phyloP scores from a whole-genome alignment of 30 jellyfish, hydroid and myxozoan species.

The Sanderia malayensis region DNA sequence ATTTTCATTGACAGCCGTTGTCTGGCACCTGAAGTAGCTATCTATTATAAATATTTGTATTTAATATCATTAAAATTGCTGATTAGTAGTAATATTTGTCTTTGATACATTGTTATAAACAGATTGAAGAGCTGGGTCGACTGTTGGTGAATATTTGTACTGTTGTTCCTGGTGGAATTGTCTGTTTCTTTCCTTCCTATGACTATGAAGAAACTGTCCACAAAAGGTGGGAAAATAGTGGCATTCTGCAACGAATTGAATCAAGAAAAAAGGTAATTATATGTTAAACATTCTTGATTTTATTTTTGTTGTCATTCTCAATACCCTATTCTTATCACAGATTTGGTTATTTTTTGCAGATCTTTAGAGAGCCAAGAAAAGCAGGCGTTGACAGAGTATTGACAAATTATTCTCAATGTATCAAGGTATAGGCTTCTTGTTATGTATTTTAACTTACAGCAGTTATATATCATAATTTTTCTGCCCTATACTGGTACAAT shows the following conservation, averaged over 20 bases:
- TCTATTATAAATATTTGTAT: no score
- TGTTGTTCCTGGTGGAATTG: slow-evolving; percentile 95
- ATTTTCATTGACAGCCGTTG: no score
- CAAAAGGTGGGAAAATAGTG: slow-evolving; percentile 57
- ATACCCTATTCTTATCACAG: background rate
- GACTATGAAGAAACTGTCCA: slow-evolving; percentile 87
- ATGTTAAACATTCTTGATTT: background rate
- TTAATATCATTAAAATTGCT: no score
- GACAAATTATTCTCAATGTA: slow-evolving; percentile 52
- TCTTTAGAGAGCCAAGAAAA: slow-evolving; percentile 86
- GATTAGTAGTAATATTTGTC: no score
- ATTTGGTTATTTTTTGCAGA: slow-evolving; percentile 21
- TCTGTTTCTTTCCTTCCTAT: slow-evolving; percentile 90
- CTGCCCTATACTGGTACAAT: no score
- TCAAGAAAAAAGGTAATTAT: slow-evolving; percentile 60
- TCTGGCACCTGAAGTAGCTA: no score
- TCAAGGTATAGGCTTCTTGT: slow-evolving; percentile 49
- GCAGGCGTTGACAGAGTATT: slow-evolving; percentile 76
- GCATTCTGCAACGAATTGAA: slow-evolving; percentile 51
- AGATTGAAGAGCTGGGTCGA: slow-evolving; percentile 97
- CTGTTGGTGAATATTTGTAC: slow-evolving; percentile 74
- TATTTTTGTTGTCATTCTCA: no score
- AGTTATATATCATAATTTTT: no score
- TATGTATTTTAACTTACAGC: no score
- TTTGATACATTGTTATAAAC: no score